Percentiles rank a stretch among this genome's conserved stretches.
Conservation (phyloP, 2,888 invertebrate genomes). For the Halictus quadricinctus region DNA sequence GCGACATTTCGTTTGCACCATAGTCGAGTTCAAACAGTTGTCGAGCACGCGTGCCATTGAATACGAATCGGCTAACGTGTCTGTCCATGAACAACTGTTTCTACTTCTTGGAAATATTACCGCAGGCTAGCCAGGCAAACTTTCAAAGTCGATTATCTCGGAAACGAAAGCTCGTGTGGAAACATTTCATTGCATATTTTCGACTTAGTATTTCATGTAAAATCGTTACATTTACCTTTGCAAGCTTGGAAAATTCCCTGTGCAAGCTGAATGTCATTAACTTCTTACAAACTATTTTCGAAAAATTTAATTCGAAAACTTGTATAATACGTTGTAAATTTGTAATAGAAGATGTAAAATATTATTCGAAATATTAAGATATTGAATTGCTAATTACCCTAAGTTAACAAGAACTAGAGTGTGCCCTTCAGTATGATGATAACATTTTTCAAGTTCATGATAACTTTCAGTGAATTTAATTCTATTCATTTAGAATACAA, state of each 20-base stretch:
- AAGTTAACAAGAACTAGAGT: too few species aligned
- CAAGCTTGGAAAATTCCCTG: neutral
- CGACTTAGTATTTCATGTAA: neutral
- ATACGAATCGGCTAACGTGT: neutral
- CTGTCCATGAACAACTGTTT: neutral
- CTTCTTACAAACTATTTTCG: too few species aligned
- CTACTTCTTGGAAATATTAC: slow-evolving; percentile 1
- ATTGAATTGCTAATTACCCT: too few species aligned
- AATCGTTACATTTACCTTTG: neutral
- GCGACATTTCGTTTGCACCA: neutral
- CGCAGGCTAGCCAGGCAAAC: neutral
- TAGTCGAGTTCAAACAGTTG: neutral
- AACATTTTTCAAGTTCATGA: too few species aligned
- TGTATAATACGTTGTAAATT: too few species aligned
- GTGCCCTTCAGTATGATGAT: too few species aligned
- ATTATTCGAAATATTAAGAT: too few species aligned
- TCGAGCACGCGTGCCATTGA: neutral
- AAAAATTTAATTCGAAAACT: too few species aligned
- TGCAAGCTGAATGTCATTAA: too few species aligned
- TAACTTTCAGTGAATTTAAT: too few species aligned
- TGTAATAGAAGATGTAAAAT: too few species aligned
- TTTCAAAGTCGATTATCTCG: slow-evolving; percentile 3
- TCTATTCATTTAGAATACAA: too few species aligned
- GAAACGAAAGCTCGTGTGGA: neutral
- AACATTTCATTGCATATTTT: neutral